Evolutionary conservation across 1,140 invertebrate species (phyloP), one percentile per base, ranked within the genome.

Genomic region (Eufriesea mexicana): DNA sequence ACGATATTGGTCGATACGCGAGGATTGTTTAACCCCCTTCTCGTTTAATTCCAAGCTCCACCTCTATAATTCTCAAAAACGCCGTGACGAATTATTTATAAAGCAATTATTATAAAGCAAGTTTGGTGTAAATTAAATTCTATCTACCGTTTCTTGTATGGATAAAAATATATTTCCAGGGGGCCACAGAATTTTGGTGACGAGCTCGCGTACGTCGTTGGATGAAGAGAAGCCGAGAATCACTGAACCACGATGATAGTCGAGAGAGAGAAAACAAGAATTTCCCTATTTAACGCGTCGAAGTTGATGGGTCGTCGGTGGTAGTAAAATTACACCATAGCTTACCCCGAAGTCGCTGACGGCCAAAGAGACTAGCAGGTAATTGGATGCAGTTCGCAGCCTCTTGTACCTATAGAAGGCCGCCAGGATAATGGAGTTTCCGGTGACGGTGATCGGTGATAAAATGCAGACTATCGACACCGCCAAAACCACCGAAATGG

Each of bases 331-430:
- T 62, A 7, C 4, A 54, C 12, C 0, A 47, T 2, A 6, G 18
- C 93, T 93, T 47, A 97, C 96, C n/a, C 96, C 95, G 25, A 97
- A 94, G 91, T 97, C 97, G 9, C 96, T 96, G 49, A 96, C 94
- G 0, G 97, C 97, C 71, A 97, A 92, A 5, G 96, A 97, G 66
- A 96, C 95, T n/a, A 97, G 95, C 25, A 97, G 94, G 81, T 96
- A 96, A 91, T 97, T 97, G 74, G 96, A 96, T 0, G 96, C 96
- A 20, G 95, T 96, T 79, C 95, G 91, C 2, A 96, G 91, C 78
- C 96, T 91, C 86, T 96, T 96, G 90, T 95, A 96, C 16, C 95
- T 93, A 84, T 95, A 95, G 88, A 96, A 95, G 2, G 95, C 95
- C 7, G 94, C 93, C 9, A 96, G 91, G 20, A 96, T 94, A 64